Conservation (phyloP, 2,113 vertebrate species). For the Pseudopodoces humilis region DNA sequence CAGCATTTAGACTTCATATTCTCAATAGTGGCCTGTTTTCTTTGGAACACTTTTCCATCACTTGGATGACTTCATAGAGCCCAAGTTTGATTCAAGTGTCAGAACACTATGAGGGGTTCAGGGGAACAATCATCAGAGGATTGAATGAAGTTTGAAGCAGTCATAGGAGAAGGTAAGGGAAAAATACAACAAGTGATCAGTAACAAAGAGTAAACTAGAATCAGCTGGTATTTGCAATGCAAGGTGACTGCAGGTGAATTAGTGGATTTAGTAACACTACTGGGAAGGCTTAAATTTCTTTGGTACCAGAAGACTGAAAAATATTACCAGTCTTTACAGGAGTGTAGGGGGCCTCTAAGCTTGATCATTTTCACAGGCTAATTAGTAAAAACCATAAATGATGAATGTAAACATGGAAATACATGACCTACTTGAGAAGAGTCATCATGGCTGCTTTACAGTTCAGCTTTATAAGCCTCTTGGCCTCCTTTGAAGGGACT, state of each 20-base stretch:
- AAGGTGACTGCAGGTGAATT: not conserved
- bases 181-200: not conserved
- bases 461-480: not conserved
- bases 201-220: not conserved
- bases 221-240: not conserved
- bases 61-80: not conserved
- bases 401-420: not conserved
- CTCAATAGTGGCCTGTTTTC: not conserved
- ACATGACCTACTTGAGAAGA: not conserved
- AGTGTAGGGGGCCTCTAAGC: not conserved
- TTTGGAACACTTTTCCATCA: not conserved
- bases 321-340: not conserved
- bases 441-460: not conserved
- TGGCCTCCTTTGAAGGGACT: not conserved
- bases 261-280: not conserved
- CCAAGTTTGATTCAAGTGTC: not conserved
- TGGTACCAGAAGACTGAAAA: not conserved
- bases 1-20: not conserved
- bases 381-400: not conserved
- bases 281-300: not conserved
- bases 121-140: not conserved
- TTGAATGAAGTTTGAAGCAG: not conserved
- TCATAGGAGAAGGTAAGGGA: not conserved
- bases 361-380: not conserved
- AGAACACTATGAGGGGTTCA: not conserved